phyloP scores from a whole-genome alignment of 2,113 vertebrate species.

The Acrocephalus arundinaceus region DNA sequence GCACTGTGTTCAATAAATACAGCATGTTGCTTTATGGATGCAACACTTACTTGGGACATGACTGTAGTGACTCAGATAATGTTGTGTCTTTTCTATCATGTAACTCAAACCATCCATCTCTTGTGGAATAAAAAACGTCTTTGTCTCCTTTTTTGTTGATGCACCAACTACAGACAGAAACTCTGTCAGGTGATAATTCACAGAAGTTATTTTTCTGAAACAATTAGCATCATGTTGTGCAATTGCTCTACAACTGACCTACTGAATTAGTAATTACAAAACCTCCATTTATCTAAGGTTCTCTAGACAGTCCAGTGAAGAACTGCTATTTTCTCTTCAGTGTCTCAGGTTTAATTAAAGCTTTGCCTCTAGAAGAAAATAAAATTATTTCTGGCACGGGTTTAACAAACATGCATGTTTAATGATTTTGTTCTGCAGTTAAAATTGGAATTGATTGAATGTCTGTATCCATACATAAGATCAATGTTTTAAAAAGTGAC shows the following conservation, averaged over 20 bases:
- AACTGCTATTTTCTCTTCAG: neutral
- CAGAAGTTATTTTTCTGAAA: neutral
- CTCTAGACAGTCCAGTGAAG: neutral
- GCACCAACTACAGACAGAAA: neutral
- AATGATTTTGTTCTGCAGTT: neutral
- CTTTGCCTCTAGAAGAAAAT: neutral
- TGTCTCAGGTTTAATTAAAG: neutral
- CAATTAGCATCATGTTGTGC: neutral
- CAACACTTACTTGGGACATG: neutral
- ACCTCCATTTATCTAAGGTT: neutral
- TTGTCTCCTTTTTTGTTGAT: neutral
- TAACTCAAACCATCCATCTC: neutral
- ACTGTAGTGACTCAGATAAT: neutral
- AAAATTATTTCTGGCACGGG: neutral
- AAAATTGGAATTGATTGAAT: neutral
- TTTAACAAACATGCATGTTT: neutral
- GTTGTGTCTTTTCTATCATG: neutral
- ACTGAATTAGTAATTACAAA: neutral
- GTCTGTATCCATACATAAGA: neutral
- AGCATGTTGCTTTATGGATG: neutral
- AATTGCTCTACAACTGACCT: neutral
- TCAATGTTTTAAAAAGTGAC: neutral
- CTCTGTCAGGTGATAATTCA: neutral
- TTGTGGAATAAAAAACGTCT: neutral
- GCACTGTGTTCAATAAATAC: neutral